Base-by-base conservation (phyloP, 2,797 vertebrate species). In the Alfaro cultratus region DNA sequence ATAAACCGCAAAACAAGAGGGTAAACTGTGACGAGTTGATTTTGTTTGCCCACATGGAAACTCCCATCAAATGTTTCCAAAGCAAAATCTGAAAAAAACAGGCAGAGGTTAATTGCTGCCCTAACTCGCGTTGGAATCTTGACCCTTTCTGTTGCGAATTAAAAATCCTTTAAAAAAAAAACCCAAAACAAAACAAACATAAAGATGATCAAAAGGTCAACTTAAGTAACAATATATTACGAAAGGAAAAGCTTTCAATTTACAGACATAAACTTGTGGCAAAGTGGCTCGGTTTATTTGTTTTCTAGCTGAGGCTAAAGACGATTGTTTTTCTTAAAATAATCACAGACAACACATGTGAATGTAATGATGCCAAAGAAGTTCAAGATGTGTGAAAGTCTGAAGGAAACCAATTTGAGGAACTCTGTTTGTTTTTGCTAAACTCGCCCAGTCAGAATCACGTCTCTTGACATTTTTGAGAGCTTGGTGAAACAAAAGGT, bases 1-100 rank as follows among this genome's bases (percentile, higher is more conserved):
- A 83, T 80, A 87, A 91, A 85, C 76, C 57, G 2, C 29, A 62
- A 83, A 75, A 74, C n/a, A 81, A 43, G 26, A 55, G 49, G 39
- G 55, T 55, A 70, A 46, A 10, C n/a, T 72, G 41, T 55, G 46
- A 62, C n/a, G 78, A 81, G 83, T 86, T 76, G 80, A 77, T 85
- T 74, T 80, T 73, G 74, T 83, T 75, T 85, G 55, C 36, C 51
- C 75, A 45, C 11, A 3, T 85, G 76, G n/a, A 80, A 77, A 46
- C 73, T 77, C 45, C 75, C 53, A 53, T 73, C 36, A 70, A 79
- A 79, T 79, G 68, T 39, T 79, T 78, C 53, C 62, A 34, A 45
- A 23, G 18, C 36, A 34, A 85, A 78, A 75, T 71, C 70, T 1
- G 46, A 76, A 74, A 68, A 68, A 51, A 70, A 78, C 16, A 51